phyloP scores from a whole-genome alignment of 35 echinoderm and acorn worm genomes.

The Anneissia japonica region DNA sequence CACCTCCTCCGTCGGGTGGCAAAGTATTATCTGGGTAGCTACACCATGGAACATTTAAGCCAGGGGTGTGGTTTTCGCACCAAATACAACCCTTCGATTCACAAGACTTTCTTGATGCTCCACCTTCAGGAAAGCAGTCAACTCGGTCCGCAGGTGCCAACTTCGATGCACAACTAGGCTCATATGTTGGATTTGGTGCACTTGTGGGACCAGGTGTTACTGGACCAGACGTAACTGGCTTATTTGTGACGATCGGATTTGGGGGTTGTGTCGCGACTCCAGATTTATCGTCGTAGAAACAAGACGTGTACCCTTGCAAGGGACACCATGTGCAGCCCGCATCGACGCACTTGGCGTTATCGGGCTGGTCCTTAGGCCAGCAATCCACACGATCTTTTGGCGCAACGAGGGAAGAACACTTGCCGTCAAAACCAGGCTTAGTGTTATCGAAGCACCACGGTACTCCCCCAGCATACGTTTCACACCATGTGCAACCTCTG shows the following conservation, averaged over 20 bases:
- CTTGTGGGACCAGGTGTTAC: background rate
- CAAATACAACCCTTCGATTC: constrained; percentile 51
- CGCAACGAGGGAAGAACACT: constrained; percentile 34
- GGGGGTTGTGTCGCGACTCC: background rate
- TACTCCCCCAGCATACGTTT: constrained; percentile 3
- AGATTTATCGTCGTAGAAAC: constrained; percentile 47
- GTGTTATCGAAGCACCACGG: constrained; percentile 76
- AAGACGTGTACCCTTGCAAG: constrained; percentile 36
- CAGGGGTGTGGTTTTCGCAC: constrained; percentile 28
- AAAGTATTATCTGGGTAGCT: constrained; percentile 32
- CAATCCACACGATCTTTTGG: constrained; percentile 42
- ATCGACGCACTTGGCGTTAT: constrained; percentile 45
- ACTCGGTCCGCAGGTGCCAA: constrained; percentile 29
- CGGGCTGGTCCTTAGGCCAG: constrained; percentile 6
- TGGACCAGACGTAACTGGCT: background rate
- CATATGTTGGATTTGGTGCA: background rate
- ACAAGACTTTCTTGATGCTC: constrained; percentile 28
- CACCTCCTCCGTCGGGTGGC: background rate
- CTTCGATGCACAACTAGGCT: constrained; percentile 9
- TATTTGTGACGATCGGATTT: background rate
- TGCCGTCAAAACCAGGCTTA: constrained; percentile 51
- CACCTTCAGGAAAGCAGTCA: constrained; percentile 52
- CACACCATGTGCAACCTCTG: constrained; percentile 59
- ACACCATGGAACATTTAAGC: constrained; percentile 67
- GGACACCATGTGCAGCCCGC: constrained; percentile 56